Evolutionary conservation across 2,797 vertebrate genomes (phyloP), one percentile per base, ranked within the genome.

Genomic region (Myiotriccus ornatus): DNA sequence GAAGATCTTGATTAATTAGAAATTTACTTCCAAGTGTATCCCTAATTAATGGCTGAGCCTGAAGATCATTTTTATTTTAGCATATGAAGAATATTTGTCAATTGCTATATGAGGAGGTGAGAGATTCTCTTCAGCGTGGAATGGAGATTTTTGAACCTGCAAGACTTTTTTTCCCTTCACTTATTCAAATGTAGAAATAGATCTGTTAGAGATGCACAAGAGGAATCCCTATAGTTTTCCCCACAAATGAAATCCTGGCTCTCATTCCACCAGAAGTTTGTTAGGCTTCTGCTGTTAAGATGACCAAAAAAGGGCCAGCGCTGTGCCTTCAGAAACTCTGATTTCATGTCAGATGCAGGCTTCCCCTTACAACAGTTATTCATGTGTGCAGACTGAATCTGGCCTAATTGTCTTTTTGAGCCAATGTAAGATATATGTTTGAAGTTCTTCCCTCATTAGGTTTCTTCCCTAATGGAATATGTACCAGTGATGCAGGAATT

Each of bases 371-470:
- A 82, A 30, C 28, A 86, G 55, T 92, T 90, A 90, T 8, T 95
- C 83, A 52, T 91, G 84, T 87, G 84, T 80, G 37, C 84, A 60
- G 35, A 35, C 59, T 79, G 59, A 78, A 76, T 67, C 77, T 79
- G 78, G 47, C 2, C 1, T 93, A 92, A 93, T 93, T 74, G 50
- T 82, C 84, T 83, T 85, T 84, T 69, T 65, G 65, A 91, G 76
- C 87, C 87, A 84, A 49, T 59, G 6, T 47, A 57, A 84, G 67
- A 79, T 60, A 64, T 0, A 59, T 0, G 2, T 87, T 91, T 93
- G 59, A 92, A 90, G 80, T 91, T 91, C 56, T 89, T 90, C 47
- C 82, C 60, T 94, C 84, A 80, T 94, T 95, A 84, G 74, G 23
- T 88, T 93, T 82, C 84, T 95, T 84, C 27, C 24, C 80, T 95